phyloP scores from a whole-genome alignment of 2,797 vertebrate genomes.

The Pseudochromis fuscus region DNA sequence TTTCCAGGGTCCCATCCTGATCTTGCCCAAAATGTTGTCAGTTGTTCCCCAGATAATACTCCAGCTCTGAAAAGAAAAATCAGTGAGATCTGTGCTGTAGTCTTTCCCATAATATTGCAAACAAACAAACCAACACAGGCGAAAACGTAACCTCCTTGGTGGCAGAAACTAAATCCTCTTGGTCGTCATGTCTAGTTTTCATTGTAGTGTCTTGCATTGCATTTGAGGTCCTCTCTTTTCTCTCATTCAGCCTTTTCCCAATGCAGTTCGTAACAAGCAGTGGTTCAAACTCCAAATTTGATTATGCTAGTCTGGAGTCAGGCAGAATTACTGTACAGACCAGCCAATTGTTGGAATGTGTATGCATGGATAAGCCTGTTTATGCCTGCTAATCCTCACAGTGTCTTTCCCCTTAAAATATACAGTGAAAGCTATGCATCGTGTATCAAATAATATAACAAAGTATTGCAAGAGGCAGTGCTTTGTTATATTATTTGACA shows the following conservation, averaged over 20 bases:
- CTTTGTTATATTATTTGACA: not conserved
- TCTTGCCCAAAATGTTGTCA: no score
- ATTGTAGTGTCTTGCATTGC: not conserved
- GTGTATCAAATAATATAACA: not conserved
- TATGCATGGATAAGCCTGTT: constrained; percentile 24
- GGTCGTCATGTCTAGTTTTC: constrained; percentile 3
- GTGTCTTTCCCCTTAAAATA: constrained; percentile 2
- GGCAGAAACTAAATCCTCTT: no score
- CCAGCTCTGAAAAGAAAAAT: no score
- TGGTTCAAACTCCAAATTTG: constrained; percentile 12
- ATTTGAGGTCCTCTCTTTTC: constrained; percentile 1
- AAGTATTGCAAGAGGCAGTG: not conserved
- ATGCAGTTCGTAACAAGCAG: constrained; percentile 8
- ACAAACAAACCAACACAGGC: no score
- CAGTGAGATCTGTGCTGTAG: no score
- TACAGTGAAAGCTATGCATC: not conserved
- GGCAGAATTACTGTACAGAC: constrained; percentile 6
- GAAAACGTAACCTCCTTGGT: no score
- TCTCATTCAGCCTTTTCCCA: not conserved
- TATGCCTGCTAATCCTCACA: constrained; percentile 16
- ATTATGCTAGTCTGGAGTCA: not conserved
- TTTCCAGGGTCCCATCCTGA: no score
- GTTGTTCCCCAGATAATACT: no score
- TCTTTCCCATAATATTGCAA: no score
- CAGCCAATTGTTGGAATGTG: constrained; percentile 10